A percentile compares a stretch with the other conserved stretches of the same genome.
phyloP scores from a whole-genome alignment of 2,888 invertebrate genomes.

The Dioctria rufipes region DNA sequence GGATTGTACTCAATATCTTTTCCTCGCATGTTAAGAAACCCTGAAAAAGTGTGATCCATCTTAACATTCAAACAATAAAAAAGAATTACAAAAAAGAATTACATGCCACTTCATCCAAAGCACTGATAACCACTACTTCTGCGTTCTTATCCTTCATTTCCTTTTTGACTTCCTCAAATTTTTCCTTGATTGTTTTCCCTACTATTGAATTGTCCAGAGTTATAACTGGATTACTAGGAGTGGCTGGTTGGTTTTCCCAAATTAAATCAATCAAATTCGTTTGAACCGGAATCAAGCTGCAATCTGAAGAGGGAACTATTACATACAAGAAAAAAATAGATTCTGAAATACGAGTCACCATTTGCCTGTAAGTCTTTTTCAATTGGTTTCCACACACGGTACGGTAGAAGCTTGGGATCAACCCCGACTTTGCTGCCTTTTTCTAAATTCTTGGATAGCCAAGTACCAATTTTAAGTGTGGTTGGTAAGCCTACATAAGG shows the following conservation, averaged over 20 bases:
- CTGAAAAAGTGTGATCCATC: conserved; percentile 68
- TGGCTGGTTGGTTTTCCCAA: conserved; percentile 76
- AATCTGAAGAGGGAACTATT: conserved; percentile 74
- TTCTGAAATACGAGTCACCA: conserved; percentile 58
- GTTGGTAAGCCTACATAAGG: conserved; percentile 66
- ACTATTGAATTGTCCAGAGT: conserved; percentile 73
- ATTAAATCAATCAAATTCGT: conserved; percentile 83
- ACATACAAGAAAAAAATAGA: conserved; percentile 58
- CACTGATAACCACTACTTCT: conserved; percentile 80
- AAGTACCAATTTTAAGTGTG: conserved; percentile 74
- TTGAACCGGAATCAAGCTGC: conserved; percentile 77
- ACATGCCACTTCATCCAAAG: conserved; percentile 93
- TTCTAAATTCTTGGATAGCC: conserved; percentile 77
- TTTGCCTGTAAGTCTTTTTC: conserved; percentile 74
- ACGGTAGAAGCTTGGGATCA: conserved; percentile 79
- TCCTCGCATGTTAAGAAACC: conserved; percentile 92
- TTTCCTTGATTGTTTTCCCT: conserved; percentile 78
- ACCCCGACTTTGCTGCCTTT: conserved; percentile 79
- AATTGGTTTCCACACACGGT: conserved; percentile 75
- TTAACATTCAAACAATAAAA: background rate
- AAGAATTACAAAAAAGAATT: conserved; percentile 69
- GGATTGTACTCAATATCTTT: conserved; percentile 94
- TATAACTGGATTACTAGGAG: conserved; percentile 73
- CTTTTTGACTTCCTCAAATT: conserved; percentile 77
- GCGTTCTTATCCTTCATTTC: conserved; percentile 79